These are phyloP conservation scores for Flexamia atlantica DNA, from an alignment of 2,888 invertebrate genomes.

Conservation along the genomic window DNA sequence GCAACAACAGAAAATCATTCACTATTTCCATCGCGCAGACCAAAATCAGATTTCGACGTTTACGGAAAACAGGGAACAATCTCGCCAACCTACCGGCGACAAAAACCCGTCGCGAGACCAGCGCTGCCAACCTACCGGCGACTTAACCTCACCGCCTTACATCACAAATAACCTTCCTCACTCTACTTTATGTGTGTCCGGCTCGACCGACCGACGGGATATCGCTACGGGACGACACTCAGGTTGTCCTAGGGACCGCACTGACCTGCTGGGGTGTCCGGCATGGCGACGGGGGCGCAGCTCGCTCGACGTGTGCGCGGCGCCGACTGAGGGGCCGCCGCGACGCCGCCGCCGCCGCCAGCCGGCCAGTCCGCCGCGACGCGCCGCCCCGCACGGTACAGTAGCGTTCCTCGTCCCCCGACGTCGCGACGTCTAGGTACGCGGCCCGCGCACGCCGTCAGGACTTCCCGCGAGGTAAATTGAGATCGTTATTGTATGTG, in stretches of 20 bases:
- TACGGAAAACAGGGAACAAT: neutral
- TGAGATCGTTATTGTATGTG: neutral
- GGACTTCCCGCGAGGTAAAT: neutral
- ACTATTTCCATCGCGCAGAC: no score
- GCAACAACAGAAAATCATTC: no score
- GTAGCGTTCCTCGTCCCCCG: neutral
- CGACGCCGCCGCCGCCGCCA: neutral
- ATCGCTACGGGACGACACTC: neutral
- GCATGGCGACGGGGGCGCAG: neutral
- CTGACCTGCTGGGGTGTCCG: neutral
- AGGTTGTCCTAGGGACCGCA: neutral
- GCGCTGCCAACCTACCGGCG: constrained; percentile 5
- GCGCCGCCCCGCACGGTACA: constrained; percentile 17
- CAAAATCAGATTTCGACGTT: neutral
- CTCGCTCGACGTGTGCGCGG: neutral
- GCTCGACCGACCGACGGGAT: neutral
- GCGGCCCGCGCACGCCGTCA: neutral
- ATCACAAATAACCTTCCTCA: neutral
- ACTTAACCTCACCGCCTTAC: constrained; percentile 1
- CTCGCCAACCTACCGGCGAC: neutral
- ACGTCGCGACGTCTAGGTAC: neutral
- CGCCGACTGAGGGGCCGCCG: neutral
- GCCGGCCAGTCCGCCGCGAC: constrained; percentile 16
- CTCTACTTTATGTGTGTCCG: neutral
- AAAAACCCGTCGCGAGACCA: neutral